Conservation (phyloP, 2,113 vertebrate species). For the Nesospiza acunhae region DNA sequence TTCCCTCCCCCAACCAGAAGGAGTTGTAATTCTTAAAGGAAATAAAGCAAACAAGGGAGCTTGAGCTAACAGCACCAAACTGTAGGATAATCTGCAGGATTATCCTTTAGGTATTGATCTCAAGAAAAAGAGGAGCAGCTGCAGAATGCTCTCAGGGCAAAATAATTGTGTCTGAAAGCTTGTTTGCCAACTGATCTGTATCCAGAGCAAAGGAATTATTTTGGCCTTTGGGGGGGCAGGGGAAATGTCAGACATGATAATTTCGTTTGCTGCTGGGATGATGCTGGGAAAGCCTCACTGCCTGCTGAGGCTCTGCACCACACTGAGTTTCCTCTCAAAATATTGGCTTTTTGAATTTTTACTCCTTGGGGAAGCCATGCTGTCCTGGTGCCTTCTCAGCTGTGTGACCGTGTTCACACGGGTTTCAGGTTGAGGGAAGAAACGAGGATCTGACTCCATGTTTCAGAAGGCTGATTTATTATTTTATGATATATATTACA, state of each 20-base stretch:
- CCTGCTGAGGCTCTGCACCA: background rate
- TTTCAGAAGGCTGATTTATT: too few relatives aligned
- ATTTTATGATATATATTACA: too few relatives aligned
- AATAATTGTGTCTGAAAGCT: conserved; percentile 24
- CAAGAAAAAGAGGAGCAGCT: conserved; percentile 51
- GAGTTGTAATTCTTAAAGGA: conserved; percentile 40
- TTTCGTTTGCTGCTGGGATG: background rate
- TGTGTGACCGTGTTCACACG: background rate
- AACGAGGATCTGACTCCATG: too few relatives aligned
- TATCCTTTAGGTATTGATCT: conserved; percentile 53
- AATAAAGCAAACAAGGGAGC: conserved; percentile 10
- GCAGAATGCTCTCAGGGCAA: conserved; percentile 44
- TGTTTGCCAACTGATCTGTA: conserved; percentile 21
- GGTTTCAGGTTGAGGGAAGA: too few relatives aligned
- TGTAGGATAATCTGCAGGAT: conserved; percentile 47
- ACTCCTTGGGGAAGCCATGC: background rate
- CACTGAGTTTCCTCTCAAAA: background rate
- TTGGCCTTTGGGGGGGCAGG: background rate
- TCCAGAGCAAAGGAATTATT: conserved; percentile 47
- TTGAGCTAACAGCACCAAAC: conserved; percentile 3
- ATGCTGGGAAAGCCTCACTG: background rate
- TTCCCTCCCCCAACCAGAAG: background rate
- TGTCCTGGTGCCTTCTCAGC: background rate
- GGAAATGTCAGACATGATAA: conserved; percentile 13
- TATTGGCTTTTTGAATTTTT: accelerated